Evolutionary conservation across 2,113 vertebrate species (phyloP).

Genomic region (Marmota monax): DNA sequence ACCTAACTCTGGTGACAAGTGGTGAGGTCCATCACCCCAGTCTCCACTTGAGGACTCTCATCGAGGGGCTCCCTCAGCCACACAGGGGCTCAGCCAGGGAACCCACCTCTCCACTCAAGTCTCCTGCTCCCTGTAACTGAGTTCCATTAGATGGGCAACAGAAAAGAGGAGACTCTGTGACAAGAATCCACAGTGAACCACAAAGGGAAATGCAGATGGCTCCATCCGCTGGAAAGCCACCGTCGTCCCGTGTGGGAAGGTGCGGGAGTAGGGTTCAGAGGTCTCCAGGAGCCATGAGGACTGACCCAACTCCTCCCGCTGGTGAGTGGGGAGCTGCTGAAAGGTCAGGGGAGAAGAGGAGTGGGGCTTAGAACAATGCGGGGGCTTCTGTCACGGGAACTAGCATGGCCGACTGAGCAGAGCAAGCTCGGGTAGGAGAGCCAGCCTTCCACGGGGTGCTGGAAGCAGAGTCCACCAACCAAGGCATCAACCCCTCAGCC

Average conservation of each 20-base stretch:
- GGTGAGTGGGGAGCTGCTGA: too few species aligned
- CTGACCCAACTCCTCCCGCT: background rate
- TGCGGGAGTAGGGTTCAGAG: background rate
- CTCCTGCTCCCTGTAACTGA: background rate
- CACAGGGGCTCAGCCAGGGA: too few species aligned
- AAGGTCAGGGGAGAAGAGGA: background rate
- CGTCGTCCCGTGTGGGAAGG: background rate
- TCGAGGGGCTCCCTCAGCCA: background rate
- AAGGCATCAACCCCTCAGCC: too few species aligned
- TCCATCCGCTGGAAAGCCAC: background rate
- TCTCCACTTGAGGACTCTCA: background rate
- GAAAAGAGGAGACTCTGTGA: background rate
- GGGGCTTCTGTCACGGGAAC: background rate
- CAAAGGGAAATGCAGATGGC: background rate
- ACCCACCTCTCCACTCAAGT: background rate
- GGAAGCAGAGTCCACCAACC: too few species aligned
- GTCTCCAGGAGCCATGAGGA: too few species aligned
- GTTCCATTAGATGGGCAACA: accelerated
- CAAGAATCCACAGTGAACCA: background rate
- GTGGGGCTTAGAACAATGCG: accelerated
- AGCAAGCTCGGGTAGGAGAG: background rate
- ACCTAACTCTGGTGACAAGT: too few species aligned
- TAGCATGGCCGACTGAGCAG: background rate
- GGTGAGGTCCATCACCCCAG: background rate
- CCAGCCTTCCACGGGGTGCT: too few species aligned